These are phyloP conservation scores for Bactericera cockerelli DNA, from an alignment of 1,140 invertebrate genomes.

Conservation along the genomic window DNA sequence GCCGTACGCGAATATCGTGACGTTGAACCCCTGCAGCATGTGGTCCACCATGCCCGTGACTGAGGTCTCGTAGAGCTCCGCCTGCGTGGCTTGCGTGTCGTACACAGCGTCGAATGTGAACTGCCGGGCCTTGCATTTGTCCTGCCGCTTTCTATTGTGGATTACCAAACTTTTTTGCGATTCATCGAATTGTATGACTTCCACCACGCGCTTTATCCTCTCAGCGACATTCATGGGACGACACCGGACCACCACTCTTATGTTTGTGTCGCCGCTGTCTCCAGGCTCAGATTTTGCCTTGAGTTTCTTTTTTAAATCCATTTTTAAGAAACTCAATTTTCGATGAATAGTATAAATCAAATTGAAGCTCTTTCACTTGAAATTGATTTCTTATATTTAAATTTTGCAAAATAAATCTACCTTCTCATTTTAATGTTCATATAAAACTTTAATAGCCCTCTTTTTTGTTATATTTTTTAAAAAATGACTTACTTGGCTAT, in stretches of 20 bases:
- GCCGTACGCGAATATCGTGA: slow-evolving; percentile 55
- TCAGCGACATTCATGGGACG: not conserved
- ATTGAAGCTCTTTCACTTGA: too few species aligned
- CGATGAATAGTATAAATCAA: too few species aligned
- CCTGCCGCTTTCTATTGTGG: not conserved
- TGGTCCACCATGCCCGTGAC: not conserved
- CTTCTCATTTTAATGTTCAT: too few species aligned
- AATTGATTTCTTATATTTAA: too few species aligned
- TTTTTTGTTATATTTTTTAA: too few species aligned
- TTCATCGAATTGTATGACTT: not conserved
- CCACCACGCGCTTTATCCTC: not conserved
- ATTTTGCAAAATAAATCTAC: too few species aligned
- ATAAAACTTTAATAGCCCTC: too few species aligned
- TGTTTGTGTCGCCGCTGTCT: too few species aligned
- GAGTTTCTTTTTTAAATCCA: too few species aligned
- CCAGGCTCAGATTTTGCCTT: too few species aligned
- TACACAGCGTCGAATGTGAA: not conserved
- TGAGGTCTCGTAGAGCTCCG: not conserved
- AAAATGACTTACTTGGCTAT: too few species aligned
- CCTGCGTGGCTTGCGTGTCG: not conserved
- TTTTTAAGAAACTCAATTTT: too few species aligned
- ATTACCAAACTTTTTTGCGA: not conserved
- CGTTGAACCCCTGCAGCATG: slow-evolving; percentile 31
- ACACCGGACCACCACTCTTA: not conserved
- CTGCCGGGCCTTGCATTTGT: not conserved